phyloP scores from a whole-genome alignment of 2,797 vertebrate species.

The Muscicapa comitata region DNA sequence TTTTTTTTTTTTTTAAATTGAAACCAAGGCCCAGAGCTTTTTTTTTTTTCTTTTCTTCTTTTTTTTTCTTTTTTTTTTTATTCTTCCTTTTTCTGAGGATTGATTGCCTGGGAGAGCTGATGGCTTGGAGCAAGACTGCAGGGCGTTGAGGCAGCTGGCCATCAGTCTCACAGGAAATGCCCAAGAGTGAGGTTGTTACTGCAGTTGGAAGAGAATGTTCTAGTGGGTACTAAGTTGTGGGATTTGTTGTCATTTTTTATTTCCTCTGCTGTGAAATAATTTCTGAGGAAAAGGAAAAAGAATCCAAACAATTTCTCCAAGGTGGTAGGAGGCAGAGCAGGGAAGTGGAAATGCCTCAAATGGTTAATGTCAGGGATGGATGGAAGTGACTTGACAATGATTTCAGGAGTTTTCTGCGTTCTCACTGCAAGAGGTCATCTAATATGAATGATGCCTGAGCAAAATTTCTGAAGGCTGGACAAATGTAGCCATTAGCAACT shows the following conservation, averaged over 20 bases:
- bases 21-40: not conserved
- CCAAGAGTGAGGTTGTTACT: not conserved
- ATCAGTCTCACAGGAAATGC: not conserved
- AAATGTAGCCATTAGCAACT: not conserved
- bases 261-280: not conserved
- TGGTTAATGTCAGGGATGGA: not conserved
- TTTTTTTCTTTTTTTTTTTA: accelerated
- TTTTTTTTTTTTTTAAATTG: not conserved
- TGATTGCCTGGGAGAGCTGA: conserved; percentile 1
- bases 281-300: not conserved
- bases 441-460: not conserved
- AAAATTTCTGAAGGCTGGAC: not conserved
- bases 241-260: not conserved
- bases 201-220: not conserved
- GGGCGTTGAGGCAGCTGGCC: not conserved
- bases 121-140: conserved; percentile 21
- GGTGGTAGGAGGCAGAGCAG: not conserved
- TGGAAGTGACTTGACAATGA: not conserved
- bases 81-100: not conserved
- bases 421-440: not conserved
- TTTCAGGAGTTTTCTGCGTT: not conserved
- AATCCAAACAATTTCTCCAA: not conserved
- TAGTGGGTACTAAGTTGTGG: not conserved
- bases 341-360: not conserved
- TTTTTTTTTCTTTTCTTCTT: not conserved